These are phyloP conservation scores for Chaetorhynchus papuensis DNA, from an alignment of 2,113 vertebrate genomes.

Conservation along the genomic window DNA sequence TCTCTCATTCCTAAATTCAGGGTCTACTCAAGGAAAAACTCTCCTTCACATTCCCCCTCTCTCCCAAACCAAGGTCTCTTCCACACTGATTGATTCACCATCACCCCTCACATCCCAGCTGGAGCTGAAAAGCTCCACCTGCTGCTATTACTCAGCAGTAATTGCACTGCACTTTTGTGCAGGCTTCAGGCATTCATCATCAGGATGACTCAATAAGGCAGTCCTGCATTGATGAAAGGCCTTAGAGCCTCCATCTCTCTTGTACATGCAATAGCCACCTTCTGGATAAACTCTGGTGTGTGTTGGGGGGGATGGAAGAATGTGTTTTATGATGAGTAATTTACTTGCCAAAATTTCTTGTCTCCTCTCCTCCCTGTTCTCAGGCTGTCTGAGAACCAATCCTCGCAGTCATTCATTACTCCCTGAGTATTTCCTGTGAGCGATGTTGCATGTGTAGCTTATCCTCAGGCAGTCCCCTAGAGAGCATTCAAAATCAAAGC, in stretches of 20 bases:
- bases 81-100: slow-evolving; percentile 11
- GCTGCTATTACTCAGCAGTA: slow-evolving; percentile 53
- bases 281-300: not conserved
- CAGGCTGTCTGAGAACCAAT: not conserved
- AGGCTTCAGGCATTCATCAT: slow-evolving; percentile 35
- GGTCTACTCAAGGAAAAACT: not conserved
- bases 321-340: not conserved
- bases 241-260: not conserved
- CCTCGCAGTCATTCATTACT: not conserved
- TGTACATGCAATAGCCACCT: not conserved
- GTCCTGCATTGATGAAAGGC: not conserved
- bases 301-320: not conserved
- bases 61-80: not conserved
- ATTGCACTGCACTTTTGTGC: slow-evolving; percentile 14
- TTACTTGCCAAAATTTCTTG: not conserved
- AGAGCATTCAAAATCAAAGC: not conserved
- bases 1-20: not conserved
- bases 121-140: slow-evolving; percentile 35
- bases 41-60: not conserved
- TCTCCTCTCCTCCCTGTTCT: not conserved
- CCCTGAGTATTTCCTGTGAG: not conserved
- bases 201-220: slow-evolving; percentile 34
- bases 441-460: not conserved
- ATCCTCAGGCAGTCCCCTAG: not conserved
- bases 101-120: not conserved